phyloP scores from a whole-genome alignment of 2,113 vertebrate genomes.

The Zootoca vivipara region DNA sequence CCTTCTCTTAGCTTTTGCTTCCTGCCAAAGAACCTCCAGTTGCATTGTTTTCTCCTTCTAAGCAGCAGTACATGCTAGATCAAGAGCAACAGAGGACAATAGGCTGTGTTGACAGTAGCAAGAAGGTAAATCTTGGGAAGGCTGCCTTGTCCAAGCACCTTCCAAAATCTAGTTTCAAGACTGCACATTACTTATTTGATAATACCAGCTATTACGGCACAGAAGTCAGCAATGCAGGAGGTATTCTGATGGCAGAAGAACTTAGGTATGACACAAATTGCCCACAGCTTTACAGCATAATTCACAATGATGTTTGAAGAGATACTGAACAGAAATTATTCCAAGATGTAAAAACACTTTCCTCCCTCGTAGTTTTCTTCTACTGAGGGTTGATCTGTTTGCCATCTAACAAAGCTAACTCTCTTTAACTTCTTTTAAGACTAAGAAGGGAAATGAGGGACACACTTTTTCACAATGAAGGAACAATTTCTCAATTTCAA shows the following conservation, averaged over 20 bases:
- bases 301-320: neutral
- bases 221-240: neutral
- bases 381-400: neutral
- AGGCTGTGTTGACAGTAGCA: neutral
- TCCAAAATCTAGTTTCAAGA: neutral
- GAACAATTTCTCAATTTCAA: neutral
- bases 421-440: neutral
- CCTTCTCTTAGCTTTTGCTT: neutral
- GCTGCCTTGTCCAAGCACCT: neutral
- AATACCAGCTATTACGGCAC: neutral
- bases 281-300: neutral
- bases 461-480: neutral
- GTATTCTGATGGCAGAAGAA: neutral
- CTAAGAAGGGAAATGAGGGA: neutral
- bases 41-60: neutral
- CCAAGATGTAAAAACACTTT: neutral
- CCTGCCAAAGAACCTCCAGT: neutral
- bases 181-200: neutral
- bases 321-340: neutral
- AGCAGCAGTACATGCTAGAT: neutral
- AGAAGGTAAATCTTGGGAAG: neutral
- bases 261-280: neutral
- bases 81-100: neutral
- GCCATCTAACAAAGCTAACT: neutral
- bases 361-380: neutral